Conservation (phyloP, 2,888 invertebrate species). For the Caenorhabditis sp. region DNA sequence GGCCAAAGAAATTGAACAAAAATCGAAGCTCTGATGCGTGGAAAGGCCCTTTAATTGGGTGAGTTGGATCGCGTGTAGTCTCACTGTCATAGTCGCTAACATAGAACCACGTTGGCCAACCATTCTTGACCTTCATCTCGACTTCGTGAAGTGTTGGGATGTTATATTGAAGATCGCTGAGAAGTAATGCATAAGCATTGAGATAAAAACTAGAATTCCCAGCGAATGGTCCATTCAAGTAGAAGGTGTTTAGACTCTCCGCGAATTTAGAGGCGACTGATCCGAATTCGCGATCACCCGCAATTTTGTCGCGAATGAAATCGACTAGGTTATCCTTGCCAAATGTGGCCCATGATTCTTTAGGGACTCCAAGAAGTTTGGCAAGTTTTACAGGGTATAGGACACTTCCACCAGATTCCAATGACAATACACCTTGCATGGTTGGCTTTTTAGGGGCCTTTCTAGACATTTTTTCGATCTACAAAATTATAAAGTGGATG, state of each 20-base stretch:
- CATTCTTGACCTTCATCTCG: constrained; percentile 43
- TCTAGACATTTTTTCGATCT: constrained; percentile 50
- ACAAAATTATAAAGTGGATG: neutral
- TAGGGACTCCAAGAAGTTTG: constrained; percentile 30
- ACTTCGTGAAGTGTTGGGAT: constrained; percentile 57
- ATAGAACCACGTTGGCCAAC: constrained; percentile 49
- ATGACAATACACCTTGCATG: constrained; percentile 45
- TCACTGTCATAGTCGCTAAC: constrained; percentile 48
- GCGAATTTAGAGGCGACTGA: constrained; percentile 25
- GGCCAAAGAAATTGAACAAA: constrained; percentile 38
- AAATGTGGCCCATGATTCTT: constrained; percentile 31
- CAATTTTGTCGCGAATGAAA: constrained; percentile 34
- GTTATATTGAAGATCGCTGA: constrained; percentile 54
- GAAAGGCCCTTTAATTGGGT: constrained; percentile 45
- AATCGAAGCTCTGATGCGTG: constrained; percentile 47
- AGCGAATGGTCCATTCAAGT: constrained; percentile 33
- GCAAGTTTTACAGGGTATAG: constrained; percentile 23
- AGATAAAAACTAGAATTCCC: constrained; percentile 50
- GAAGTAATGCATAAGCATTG: constrained; percentile 46
- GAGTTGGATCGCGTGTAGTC: constrained; percentile 35
- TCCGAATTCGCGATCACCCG: constrained; percentile 33
- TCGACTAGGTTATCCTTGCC: constrained; percentile 32
- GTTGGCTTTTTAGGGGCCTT: constrained; percentile 52
- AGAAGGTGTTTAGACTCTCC: constrained; percentile 37
- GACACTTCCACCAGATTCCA: constrained; percentile 38